Evolutionary conservation across 2,888 invertebrate genomes (phyloP), one percentile per base, ranked within the genome.

Genomic region (Eubasilissa splendida): DNA sequence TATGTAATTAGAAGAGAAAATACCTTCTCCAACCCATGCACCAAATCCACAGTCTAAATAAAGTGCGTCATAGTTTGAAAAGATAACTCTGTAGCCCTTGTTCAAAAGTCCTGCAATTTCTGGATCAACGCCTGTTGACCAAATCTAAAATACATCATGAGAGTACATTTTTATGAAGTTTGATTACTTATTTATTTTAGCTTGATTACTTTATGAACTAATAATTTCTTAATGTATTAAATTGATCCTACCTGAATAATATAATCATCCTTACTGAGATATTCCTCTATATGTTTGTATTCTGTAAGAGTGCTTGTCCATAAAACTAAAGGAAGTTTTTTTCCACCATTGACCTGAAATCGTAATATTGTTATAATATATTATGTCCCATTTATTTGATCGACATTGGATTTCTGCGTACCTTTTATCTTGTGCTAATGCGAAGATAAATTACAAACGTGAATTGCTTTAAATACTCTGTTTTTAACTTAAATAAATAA

Each of bases 41-140:
- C 93, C 93, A 85, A 93, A 96, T 0, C 97, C 97, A 86, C 97
- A 97, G 87, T 97, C 97, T 0, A 97, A 91, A 87, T 97, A 97
- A 4, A 96, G 88, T 0, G 95, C 95, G 86, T 97, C 97, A 85
- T 96, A 96, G 87, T 97, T 97, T 3, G 96, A 96, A 83, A 97
- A 90, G 83, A 97, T 96, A 33, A 96, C 87, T 50, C 91, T 91
- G 86, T 94, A 97, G 9, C 95, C 94, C 80, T 94, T 94, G 73
- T 93, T 88, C 2, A 96, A 87, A 0, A 97, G 89, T 76, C 94
- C 92, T 9, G 89, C 87, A 63, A 96, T 91, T 84, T 93, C 93
- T 0, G 90, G 87, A 85, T 96, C 95, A 0, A 85, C 84, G 0
- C 93, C 94, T 0, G 91, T 93, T 0, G 96, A 95, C 96, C 96